Evolutionary conservation across 2,888 invertebrate species (phyloP).

Genomic region (Pandemis heparana): DNA sequence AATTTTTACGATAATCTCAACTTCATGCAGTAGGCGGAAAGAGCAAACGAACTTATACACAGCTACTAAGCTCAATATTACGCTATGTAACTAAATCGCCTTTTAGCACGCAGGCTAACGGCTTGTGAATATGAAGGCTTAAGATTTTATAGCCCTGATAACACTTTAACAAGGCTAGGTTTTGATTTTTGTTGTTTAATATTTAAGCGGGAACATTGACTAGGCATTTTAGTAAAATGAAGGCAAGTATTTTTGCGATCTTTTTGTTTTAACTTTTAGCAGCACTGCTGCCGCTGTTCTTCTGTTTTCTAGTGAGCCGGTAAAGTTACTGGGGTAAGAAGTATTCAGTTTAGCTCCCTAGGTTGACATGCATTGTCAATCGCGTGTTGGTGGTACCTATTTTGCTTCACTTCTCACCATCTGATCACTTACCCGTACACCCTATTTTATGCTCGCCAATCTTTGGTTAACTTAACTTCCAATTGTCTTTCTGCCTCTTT

Average conservation of each 20-base stretch:
- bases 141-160: conserved; percentile 45
- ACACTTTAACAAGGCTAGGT: conserved; percentile 25
- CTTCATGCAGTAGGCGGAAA: conserved; percentile 69
- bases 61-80: conserved; percentile 56
- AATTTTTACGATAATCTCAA: conserved; percentile 74
- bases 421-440: no score
- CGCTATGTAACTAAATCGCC: conserved; percentile 60
- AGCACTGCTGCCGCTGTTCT: no score
- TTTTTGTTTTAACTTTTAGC: no score
- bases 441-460: no score
- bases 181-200: conserved; percentile 30
- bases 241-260: not conserved
- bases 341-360: no score
- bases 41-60: conserved; percentile 47
- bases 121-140: conserved; percentile 54
- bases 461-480: no score
- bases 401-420: no score
- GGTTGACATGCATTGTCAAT: no score
- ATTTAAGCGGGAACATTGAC: not conserved
- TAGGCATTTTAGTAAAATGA: not conserved
- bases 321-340: no score
- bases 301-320: no score
- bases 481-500: no score
- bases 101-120: conserved; percentile 58
- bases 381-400: no score